These are phyloP conservation scores for Albula glossodonta DNA, from an alignment of 2,113 vertebrate species.

Conservation along the genomic window DNA sequence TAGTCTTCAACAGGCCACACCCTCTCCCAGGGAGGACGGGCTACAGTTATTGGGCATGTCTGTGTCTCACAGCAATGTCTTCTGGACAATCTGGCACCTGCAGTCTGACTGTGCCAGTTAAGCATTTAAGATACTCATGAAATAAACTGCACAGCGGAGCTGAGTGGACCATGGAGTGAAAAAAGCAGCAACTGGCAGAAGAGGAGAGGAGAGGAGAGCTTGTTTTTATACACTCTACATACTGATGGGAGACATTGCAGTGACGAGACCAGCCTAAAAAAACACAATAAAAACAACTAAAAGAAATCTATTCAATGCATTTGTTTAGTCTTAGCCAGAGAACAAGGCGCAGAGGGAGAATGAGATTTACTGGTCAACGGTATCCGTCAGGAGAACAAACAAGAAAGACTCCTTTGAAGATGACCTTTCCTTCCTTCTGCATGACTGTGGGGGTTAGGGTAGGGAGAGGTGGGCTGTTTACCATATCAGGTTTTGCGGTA, in stretches of 20 bases:
- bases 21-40: too few species aligned
- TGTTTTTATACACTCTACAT: background rate
- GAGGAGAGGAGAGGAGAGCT: background rate
- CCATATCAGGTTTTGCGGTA: background rate
- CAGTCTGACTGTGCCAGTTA: background rate
- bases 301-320: background rate
- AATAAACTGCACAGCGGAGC: background rate
- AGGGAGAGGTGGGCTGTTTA: background rate
- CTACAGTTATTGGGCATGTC: too few species aligned
- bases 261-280: background rate
- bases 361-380: background rate
- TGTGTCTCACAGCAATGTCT: too few species aligned
- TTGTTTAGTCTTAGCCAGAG: background rate
- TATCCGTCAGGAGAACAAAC: background rate
- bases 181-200: background rate
- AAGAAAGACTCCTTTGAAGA: background rate
- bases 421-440: slow-evolving; percentile 9
- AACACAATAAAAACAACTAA: background rate
- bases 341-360: background rate
- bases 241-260: background rate
- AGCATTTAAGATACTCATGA: background rate
- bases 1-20: too few species aligned
- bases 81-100: background rate
- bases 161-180: background rate
- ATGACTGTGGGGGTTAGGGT: background rate